Base-by-base conservation (phyloP, 2,113 vertebrate genomes). In the Isichthys henryi region DNA sequence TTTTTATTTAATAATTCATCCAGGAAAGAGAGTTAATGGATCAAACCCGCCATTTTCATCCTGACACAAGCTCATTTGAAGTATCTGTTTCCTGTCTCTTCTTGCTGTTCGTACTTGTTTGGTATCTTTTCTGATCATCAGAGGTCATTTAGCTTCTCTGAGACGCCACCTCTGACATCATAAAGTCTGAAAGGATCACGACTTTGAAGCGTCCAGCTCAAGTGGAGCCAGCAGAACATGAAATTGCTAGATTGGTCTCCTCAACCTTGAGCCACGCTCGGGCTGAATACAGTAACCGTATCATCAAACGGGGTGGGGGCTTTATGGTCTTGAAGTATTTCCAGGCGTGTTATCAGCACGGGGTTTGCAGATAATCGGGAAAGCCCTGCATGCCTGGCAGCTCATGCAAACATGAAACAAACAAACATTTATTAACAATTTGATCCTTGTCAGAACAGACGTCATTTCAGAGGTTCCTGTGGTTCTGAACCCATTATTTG, bases 381-480 rank as follows among this genome's bases (percentile, higher is more conserved):
- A 56, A 77, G 85, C 89, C 62, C 82, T 53, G 62, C 89, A 82
- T 87, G 43, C 27, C 80, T 86, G 35, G 74, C 84, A 48, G 56
- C 58, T 92, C 80, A 77, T 87, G 58, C 21, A 89, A 66, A 70
- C 35, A 43, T 49, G 88, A 88, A 90, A 87, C 90, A 91, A 90
- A 89, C 90, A 91, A 92, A 91, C 88, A 89, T 89, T 90, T 89
- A 91, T 92, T 92, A 91, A 77, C 53, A 88, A 82, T 87, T 88
- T 45, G 87, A 90, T 92, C 90, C 56, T 74, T 88, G 86, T 91
- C 90, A 89, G 82, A 90, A 35, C 74, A 87, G 88, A 82, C 27
- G 88, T 11, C 62, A 23, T 77, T 48, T 21, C 27, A n/a, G 21
- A 56, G 53, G 53, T 88, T 74, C 62, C 39, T 35, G 13, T 39